Evolutionary conservation across 2,113 vertebrate genomes (phyloP).

Genomic region (Pluvianellus socialis): DNA sequence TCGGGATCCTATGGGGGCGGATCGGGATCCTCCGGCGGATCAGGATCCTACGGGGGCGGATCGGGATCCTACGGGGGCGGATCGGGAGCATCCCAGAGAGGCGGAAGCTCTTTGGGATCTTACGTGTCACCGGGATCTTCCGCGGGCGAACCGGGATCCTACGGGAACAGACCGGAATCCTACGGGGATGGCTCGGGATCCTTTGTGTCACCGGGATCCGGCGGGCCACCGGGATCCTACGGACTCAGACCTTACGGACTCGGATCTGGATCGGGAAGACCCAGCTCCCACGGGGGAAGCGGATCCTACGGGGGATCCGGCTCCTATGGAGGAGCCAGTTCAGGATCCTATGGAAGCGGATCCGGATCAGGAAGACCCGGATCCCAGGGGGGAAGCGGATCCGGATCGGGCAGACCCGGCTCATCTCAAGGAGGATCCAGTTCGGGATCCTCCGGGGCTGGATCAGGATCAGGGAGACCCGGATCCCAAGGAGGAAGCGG

Average conservation of each 20-base stretch:
- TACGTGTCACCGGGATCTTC: background rate
- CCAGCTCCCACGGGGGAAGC: background rate
- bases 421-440: background rate
- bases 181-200: conserved; percentile 6
- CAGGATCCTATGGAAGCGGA: background rate
- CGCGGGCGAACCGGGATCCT: background rate
- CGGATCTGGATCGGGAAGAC: background rate
- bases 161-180: conserved; percentile 48
- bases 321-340: background rate
- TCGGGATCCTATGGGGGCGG: background rate
- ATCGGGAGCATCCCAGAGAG: background rate
- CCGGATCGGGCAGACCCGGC: background rate
- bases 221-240: background rate
- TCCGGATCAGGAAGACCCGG: background rate
- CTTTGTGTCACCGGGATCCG: background rate
- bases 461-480: background rate
- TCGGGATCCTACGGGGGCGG: background rate
- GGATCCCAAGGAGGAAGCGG: background rate
- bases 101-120: background rate
- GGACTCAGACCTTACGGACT: conserved; percentile 31
- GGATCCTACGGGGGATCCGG: background rate
- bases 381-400: background rate
- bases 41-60: background rate
- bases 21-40: conserved; percentile 12
- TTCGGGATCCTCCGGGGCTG: background rate